Percentiles rank a stretch among this genome's conserved stretches.
phyloP scores from a whole-genome alignment of 1,140 invertebrate genomes.

The Paraescarpia echinospica region DNA sequence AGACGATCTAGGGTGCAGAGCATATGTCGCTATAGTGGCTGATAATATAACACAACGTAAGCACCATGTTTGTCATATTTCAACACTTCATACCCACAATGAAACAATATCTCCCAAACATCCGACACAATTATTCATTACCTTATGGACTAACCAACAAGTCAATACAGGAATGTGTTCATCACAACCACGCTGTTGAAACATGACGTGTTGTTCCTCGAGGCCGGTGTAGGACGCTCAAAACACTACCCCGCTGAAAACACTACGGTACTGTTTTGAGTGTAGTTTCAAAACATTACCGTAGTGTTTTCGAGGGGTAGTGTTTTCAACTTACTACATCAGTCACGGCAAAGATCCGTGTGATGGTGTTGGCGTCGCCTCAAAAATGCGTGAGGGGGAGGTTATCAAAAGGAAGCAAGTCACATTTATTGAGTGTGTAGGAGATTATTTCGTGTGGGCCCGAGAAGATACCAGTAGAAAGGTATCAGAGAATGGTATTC shows the following conservation, averaged over 20 bases:
- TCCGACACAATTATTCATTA: constrained; percentile 33
- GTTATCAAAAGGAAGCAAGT: constrained; percentile 32
- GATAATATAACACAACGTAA: constrained; percentile 28
- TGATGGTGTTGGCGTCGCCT: constrained; percentile 35
- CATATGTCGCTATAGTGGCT: constrained; percentile 29
- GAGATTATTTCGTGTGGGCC: constrained; percentile 34
- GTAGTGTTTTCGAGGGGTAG: too few relatives aligned
- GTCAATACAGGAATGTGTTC: constrained; percentile 34
- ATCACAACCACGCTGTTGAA: constrained; percentile 27
- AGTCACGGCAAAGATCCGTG: constrained; percentile 39
- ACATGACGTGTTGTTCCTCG: constrained; percentile 35
- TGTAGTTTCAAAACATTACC: too few relatives aligned
- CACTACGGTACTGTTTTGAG: too few relatives aligned
- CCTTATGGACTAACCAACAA: constrained; percentile 19
- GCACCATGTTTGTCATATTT: constrained; percentile 25
- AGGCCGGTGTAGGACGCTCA: too few relatives aligned
- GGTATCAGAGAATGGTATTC: constrained; percentile 19
- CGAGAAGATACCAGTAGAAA: constrained; percentile 11
- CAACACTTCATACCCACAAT: constrained; percentile 14
- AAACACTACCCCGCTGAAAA: too few relatives aligned
- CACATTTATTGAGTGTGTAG: constrained; percentile 32
- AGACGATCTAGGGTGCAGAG: constrained; percentile 17
- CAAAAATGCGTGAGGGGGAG: constrained; percentile 32
- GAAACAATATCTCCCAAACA: constrained; percentile 15
- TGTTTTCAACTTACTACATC: too few relatives aligned